Evolutionary conservation across 2,888 invertebrate species (phyloP).

Genomic region (Cataglyphis rosenhaueri): DNA sequence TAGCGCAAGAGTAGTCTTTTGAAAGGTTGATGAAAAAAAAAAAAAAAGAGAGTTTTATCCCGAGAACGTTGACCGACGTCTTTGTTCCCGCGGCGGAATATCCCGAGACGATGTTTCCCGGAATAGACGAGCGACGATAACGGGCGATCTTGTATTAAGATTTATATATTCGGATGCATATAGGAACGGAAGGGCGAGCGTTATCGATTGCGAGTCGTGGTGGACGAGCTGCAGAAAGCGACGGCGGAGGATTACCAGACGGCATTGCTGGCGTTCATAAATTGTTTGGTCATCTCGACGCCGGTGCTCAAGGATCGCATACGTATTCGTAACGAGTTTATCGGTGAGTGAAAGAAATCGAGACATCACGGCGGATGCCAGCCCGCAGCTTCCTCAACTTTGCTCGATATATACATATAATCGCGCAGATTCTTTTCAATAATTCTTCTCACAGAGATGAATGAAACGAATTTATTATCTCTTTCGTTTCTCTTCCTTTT

Average conservation of each 20-base stretch:
- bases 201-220: conserved; percentile 95
- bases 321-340: conserved; percentile 96
- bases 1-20: not conserved
- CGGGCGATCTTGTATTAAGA: not conserved
- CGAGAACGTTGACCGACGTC: not conserved
- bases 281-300: conserved; percentile 97
- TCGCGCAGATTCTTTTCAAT: not conserved
- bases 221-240: conserved; percentile 94
- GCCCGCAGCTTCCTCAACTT: conserved; percentile 19
- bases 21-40: not conserved
- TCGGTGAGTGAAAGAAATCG: conserved; percentile 89
- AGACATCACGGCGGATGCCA: conserved; percentile 10
- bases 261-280: conserved; percentile 96
- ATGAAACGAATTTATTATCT: not conserved
- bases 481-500: not conserved
- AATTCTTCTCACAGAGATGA: not conserved
- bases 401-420: conserved; percentile 2
- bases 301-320: conserved; percentile 94
- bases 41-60: not conserved
- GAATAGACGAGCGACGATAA: conserved; percentile 12
- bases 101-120: conserved; percentile 26
- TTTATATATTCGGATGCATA: conserved; percentile 58
- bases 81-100: not conserved
- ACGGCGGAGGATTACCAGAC: conserved; percentile 95
- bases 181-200: conserved; percentile 94